Conservation (phyloP, 2,113 vertebrate species). For the Strix aluco region DNA sequence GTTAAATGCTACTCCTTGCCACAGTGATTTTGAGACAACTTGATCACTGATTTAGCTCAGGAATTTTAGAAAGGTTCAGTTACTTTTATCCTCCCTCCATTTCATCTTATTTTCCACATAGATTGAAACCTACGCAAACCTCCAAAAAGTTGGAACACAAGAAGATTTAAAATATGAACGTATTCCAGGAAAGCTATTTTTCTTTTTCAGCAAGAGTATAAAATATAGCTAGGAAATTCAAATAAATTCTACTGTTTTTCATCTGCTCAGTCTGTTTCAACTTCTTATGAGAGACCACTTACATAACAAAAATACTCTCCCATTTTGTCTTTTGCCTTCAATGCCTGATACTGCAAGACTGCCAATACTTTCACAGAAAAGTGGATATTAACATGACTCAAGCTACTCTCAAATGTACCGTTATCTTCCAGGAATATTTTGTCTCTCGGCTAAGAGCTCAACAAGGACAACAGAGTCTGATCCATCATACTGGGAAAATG, state of each 20-base stretch:
- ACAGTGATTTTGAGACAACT: not conserved
- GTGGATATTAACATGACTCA: not conserved
- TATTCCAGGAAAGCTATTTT: not conserved
- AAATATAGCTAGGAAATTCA: not conserved
- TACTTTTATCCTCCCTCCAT: not conserved
- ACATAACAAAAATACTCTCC: not conserved
- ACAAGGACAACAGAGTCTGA: not conserved
- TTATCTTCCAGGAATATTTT: not conserved
- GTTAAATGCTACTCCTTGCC: not conserved
- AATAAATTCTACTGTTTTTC: not conserved
- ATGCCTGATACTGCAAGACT: not conserved
- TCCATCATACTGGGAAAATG: rapidly evolving
- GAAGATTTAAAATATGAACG: not conserved
- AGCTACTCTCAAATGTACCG: not conserved
- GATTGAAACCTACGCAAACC: not conserved
- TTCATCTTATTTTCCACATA: not conserved
- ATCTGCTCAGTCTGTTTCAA: not conserved
- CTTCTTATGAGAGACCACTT: not conserved
- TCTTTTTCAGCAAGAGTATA: not conserved
- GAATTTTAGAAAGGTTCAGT: not conserved
- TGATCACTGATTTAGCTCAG: not conserved
- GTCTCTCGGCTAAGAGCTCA: not conserved
- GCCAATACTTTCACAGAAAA: not conserved
- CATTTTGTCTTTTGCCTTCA: not conserved
- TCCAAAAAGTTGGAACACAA: not conserved